Evolutionary conservation across 2,797 vertebrate genomes (phyloP).

Genomic region (Galaxias olidus): DNA sequence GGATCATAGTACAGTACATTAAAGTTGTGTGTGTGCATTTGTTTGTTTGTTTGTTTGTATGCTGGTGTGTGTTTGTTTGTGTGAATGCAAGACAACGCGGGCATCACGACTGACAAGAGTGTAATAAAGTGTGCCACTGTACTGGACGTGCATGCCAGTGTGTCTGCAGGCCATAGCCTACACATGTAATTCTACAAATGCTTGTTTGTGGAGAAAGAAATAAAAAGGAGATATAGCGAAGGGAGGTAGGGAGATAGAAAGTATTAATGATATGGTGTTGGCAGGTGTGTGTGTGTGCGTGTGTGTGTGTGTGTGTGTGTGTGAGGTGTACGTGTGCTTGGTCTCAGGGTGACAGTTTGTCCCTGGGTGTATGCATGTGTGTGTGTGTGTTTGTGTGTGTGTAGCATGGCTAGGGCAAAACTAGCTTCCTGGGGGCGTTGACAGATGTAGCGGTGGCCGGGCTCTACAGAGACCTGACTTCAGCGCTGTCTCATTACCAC

Average conservation of each 20-base stretch:
- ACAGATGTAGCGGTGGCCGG: conserved; percentile 16
- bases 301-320: conserved; percentile 22
- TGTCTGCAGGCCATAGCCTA: too few species aligned
- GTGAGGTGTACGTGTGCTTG: conserved; percentile 14
- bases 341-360: conserved; percentile 17
- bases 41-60: too few species aligned
- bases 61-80: background rate
- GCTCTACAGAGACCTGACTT: conserved; percentile 11
- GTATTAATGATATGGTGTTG: conserved; percentile 39
- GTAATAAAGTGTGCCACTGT: background rate
- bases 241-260: too few species aligned
- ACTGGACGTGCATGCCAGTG: too few species aligned
- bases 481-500: conserved; percentile 23
- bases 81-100: background rate
- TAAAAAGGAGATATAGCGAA: too few species aligned
- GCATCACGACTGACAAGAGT: background rate
- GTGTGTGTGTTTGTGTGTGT: conserved; percentile 3
- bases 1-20: too few species aligned
- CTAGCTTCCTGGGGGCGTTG: conserved; percentile 3
- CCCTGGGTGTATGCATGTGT: conserved; percentile 1
- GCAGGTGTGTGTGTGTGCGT: conserved; percentile 26
- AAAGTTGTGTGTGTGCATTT: background rate
- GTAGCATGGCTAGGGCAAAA: background rate
- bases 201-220: too few species aligned
- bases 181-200: too few species aligned